Percentiles rank a stretch among this genome's conserved stretches.
Evolutionary conservation across 2,113 vertebrate genomes (phyloP).

Genomic region (Nematolebias whitei): DNA sequence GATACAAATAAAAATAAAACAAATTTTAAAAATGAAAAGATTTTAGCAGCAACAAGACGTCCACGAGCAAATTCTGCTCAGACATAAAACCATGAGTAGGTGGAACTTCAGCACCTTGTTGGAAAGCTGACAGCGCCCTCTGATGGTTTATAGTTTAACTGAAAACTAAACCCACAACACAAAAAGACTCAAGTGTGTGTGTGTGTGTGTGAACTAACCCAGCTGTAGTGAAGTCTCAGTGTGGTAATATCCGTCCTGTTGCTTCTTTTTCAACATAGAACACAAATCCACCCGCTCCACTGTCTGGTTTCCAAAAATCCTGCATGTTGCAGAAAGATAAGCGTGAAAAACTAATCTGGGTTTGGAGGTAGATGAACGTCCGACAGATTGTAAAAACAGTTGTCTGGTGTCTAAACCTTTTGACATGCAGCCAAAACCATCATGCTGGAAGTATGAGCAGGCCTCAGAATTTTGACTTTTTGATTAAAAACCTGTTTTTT

Average conservation of each 20-base stretch:
- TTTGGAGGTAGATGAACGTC: too few relatives aligned
- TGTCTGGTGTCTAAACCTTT: too few relatives aligned
- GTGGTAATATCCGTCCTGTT: conserved; percentile 90
- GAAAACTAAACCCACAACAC: not conserved
- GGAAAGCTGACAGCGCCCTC: conserved; percentile 36
- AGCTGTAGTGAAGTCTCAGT: conserved; percentile 88
- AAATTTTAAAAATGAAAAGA: not conserved
- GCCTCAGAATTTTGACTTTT: too few relatives aligned
- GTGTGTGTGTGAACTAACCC: conserved; percentile 78
- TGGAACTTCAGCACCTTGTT: too few relatives aligned
- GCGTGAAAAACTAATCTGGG: not conserved
- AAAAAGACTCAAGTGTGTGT: too few relatives aligned
- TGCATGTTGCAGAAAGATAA: conserved; percentile 42
- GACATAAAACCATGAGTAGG: not conserved
- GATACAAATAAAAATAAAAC: not conserved
- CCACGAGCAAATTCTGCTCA: not conserved
- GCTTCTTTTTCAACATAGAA: conserved; percentile 95
- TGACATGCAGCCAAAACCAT: too few relatives aligned
- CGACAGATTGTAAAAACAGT: too few relatives aligned
- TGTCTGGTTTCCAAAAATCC: conserved; percentile 88
- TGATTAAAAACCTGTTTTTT: too few relatives aligned
- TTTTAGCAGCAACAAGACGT: not conserved
- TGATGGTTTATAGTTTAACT: conserved; percentile 14
- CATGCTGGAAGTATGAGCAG: too few relatives aligned
- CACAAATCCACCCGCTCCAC: conserved; percentile 91